phyloP scores from a whole-genome alignment of 2,113 vertebrate genomes.

The Dicerorhinus sumatrensis region DNA sequence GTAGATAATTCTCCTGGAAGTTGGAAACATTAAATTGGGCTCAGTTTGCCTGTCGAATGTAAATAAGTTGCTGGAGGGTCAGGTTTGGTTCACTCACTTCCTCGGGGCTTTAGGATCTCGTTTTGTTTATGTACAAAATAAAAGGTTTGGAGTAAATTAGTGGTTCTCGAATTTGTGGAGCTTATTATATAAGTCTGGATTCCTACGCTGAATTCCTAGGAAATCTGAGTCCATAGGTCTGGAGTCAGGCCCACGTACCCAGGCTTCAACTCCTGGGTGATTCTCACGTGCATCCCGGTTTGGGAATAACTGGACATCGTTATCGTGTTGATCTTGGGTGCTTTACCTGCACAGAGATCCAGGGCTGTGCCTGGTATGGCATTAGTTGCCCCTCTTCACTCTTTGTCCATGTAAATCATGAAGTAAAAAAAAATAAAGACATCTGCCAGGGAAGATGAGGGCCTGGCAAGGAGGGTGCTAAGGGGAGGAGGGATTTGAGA shows the following conservation, averaged over 20 bases:
- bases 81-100: not conserved
- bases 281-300: not conserved
- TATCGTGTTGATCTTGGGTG: not conserved
- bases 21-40: not conserved
- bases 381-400: not conserved
- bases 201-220: not conserved
- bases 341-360: not conserved
- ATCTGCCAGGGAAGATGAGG: slow-evolving; percentile 60
- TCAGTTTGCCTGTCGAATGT: slow-evolving; percentile 27
- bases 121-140: slow-evolving; percentile 33
- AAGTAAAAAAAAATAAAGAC: slow-evolving; percentile 31
- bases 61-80: not conserved
- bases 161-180: not conserved
- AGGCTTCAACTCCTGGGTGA: not conserved
- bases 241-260: not conserved
- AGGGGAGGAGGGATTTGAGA: slow-evolving; percentile 69
- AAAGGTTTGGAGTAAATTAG: not conserved
- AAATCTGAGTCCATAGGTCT: not conserved
- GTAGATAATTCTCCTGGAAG: slow-evolving; percentile 3
- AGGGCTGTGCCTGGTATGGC: not conserved
- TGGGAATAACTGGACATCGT: not conserved
- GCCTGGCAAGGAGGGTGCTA: slow-evolving; percentile 58
- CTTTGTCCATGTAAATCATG: slow-evolving; percentile 43
- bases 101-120: not conserved
- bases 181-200: slow-evolving; percentile 35